phyloP scores from a whole-genome alignment of 53 echinoderm and acorn worm species.

The Echinometra lucunter region DNA sequence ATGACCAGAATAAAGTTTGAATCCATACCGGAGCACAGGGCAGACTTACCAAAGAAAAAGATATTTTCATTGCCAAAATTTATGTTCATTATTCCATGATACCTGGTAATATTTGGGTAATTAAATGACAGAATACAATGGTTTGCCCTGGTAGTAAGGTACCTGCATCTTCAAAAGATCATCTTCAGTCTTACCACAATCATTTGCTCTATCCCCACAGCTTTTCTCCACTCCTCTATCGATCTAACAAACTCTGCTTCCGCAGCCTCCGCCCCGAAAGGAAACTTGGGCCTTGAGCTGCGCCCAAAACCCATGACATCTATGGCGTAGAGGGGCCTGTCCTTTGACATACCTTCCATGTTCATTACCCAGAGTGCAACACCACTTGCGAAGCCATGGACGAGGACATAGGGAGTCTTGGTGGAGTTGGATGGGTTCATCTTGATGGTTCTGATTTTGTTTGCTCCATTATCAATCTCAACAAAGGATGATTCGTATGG shows the following conservation, averaged over 20 bases:
- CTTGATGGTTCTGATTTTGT: constrained; percentile 85
- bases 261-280: constrained; percentile 78
- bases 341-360: constrained; percentile 75
- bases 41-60: no score
- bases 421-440: constrained; percentile 74
- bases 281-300: constrained; percentile 81
- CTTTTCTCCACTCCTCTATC: constrained; percentile 93
- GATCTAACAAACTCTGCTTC: constrained; percentile 88
- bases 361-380: constrained; percentile 92
- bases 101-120: no score
- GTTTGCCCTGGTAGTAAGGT: no score
- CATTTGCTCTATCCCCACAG: constrained; percentile 88
- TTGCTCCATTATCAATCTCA: constrained; percentile 74
- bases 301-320: constrained; percentile 95
- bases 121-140: no score
- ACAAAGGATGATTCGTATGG: constrained; percentile 87
- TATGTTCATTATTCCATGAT: no score
- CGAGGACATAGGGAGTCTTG: constrained; percentile 86
- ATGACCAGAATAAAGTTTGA: no score
- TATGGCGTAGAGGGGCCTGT: constrained; percentile 89
- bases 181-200: constrained; percentile 67
- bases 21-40: no score
- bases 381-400: constrained; percentile 94
- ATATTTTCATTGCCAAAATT: no score
- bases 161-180: no score